Base-by-base conservation (phyloP, 2,888 invertebrate species). In the Acleris laterana region DNA sequence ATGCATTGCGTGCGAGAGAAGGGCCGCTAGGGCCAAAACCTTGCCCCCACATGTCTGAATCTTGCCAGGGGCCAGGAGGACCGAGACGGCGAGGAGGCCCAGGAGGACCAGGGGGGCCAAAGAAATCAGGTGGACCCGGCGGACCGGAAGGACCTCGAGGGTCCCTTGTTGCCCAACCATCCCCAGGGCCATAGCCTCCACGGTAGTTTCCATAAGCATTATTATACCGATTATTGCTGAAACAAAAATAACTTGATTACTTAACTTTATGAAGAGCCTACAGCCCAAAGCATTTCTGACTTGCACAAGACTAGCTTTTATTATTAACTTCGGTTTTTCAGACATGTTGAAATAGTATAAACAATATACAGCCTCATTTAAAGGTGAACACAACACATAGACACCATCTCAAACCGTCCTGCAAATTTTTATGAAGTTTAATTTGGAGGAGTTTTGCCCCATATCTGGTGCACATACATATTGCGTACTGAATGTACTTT, bases 141-240 rank as follows among this genome's bases (percentile, higher is more conserved):
- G 51, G 51, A 11, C 46, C 46, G 5, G 49, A 50, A 9, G 56
- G 44, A 16, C 57, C 62, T n/a, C 49, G 2, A 28, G 50, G 17
- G 3, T 55, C 63, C 52, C 53, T 59, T 13, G 46, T 51, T n/a
- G 56, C 66, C 52, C 62, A 66, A 5, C 66, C 66, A 9, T 57
- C 66, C 9, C 66, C 62, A 5, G 66, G 66, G 5, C 66, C 66
- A 46, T 66, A 66, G 11, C 66, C 66, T 5, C 66, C 66, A 3
- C 66, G 57, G 48, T 66, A 66, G 25, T 19, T 62, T 4, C 56
- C 61, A 46, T 62, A 66, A 6, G 66, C 66, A 25, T 66, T 66
- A 48, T 57, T 66, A 16, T 66, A 66, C 28, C 56, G 51, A 9
- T 62, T 61, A 62, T 66, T 48, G 19, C 66, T 66, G 52, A 19